Base-by-base conservation (phyloP, 2,888 invertebrate species). In the Mesoligia furuncula region DNA sequence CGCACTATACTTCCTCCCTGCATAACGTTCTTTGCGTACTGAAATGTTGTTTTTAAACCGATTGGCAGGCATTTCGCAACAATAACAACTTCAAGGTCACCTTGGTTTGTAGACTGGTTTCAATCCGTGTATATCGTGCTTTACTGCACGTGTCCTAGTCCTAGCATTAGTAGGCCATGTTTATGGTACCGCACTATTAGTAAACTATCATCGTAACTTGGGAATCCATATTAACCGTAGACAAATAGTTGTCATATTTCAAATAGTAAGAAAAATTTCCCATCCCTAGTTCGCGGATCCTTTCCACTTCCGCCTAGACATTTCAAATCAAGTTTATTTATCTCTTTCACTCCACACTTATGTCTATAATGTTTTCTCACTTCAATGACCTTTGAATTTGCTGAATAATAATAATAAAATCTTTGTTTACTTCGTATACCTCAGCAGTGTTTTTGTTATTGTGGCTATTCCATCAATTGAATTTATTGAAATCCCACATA, bases 401-500 rank as follows among this genome's bases (percentile, higher is more conserved):
- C 94, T 93, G 94, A 94, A 92, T 94, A 95, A 94, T 95, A 95
- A 94, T 95, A 95, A 90, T 94, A 93, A 93, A 93, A 95, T 95
- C 96, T 96, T 96, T 96, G 96, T 96, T 96, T 96, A 96, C 96
- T 95, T 95, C 93, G 91, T 92, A 90, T 91, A 91, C 77, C 92
- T 91, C 92, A 90, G 91, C 93, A 95, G 95, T 96, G 96, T 96
- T 96, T 95, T 96, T 96, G 96, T 96, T 95, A 94, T 95, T 96
- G 95, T 96, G 92, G 87, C 76, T 67, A 77, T 72, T 85, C 57
- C 73, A 76, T 66, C 70, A 73, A 81, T 84, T 76, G 79, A 78
- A 88, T 80, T 83, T 88, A 85, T 51, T 67, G 80, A 77, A 75
- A 82, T 77, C 75, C 70, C 62, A 66, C 66, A 36, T 72, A 84